These are phyloP conservation scores for Drosophila buzzatii DNA, from an alignment of 2,888 invertebrate genomes.

Conservation along the genomic window DNA sequence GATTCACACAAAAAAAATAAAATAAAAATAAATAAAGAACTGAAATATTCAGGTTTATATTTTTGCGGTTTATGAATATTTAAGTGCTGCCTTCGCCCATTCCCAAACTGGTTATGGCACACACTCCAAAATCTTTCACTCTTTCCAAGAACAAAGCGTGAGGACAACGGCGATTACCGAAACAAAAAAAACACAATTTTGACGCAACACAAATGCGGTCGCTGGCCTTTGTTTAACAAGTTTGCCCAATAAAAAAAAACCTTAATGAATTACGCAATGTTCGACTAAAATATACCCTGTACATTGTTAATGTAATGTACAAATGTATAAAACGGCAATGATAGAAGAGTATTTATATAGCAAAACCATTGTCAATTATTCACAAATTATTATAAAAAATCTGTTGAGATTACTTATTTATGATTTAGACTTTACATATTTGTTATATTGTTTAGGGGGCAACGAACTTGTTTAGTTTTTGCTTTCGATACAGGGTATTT, in stretches of 20 bases:
- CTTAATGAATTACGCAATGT: background rate
- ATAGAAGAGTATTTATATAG: background rate
- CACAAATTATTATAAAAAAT: background rate
- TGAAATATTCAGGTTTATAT: constrained; percentile 62
- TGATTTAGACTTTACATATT: background rate
- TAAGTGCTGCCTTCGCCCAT: constrained; percentile 49
- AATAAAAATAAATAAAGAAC: constrained; percentile 8
- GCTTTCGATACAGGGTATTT: constrained; percentile 45
- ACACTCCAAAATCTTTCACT: constrained; percentile 68
- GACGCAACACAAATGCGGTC: constrained; percentile 76
- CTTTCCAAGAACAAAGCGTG: constrained; percentile 73
- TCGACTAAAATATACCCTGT: constrained; percentile 20
- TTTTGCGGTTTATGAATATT: constrained; percentile 66
- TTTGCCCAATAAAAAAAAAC: constrained; percentile 61
- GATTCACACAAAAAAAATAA: constrained; percentile 24
- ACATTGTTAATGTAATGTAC: background rate
- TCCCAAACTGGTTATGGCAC: constrained; percentile 63
- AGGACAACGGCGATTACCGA: constrained; percentile 59
- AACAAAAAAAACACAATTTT: constrained; percentile 46
- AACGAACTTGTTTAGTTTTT: constrained; percentile 5
- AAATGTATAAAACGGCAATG: no score
- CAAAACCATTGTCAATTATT: background rate
- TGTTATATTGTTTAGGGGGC: no score
- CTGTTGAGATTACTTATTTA: background rate
- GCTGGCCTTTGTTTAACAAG: constrained; percentile 78